Conservation (phyloP, 1,140 invertebrate species). For the silkworm (Bombyx mori) region ASM3026992v2 NC_085127.1:2886501-2887000, state of each 20-base stretch:
- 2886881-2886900: constrained; percentile 80
- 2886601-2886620: too few relatives aligned
- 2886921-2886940: constrained; percentile 75
- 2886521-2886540: too few relatives aligned
- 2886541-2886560: too few relatives aligned
- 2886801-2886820: constrained; percentile 77
- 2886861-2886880: constrained; percentile 56
- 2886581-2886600: too few relatives aligned
- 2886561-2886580: too few relatives aligned
- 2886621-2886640: too few relatives aligned
- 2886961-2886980: constrained; percentile 72
- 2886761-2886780: constrained; percentile 25
- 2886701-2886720: too few relatives aligned
- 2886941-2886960: constrained; percentile 50
- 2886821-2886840: constrained; percentile 71
- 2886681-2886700: too few relatives aligned
- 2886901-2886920: constrained; percentile 84
- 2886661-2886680: too few relatives aligned
- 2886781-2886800: constrained; percentile 80
- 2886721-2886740: neutral
- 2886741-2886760: neutral
- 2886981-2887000: constrained; percentile 74
- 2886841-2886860: constrained; percentile 42
- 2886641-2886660: too few relatives aligned
- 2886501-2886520: too few relatives aligned